These are phyloP conservation scores for Caenorhabditis sp. DNA, from an alignment of 2,888 invertebrate species.

Conservation along the genomic window DNA sequence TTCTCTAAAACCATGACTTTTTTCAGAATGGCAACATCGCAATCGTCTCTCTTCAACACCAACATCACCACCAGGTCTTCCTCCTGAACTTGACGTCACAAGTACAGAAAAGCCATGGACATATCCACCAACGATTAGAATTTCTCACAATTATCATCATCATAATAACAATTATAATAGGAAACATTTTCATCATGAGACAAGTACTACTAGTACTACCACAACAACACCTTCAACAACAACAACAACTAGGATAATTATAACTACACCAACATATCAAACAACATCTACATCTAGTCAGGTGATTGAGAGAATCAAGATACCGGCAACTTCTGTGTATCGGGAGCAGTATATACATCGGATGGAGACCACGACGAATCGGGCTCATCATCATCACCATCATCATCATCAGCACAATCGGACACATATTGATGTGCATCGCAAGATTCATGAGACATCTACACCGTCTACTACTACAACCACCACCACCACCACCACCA, in stretches of 20 bases:
- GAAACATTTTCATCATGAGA: neutral
- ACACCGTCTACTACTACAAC: slow-evolving; percentile 12
- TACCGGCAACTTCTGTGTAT: slow-evolving; percentile 17
- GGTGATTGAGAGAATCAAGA: slow-evolving; percentile 16
- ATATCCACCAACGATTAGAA: neutral
- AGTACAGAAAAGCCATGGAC: neutral
- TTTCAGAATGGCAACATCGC: neutral
- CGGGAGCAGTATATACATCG: slow-evolving; percentile 18
- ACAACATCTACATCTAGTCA: slow-evolving; percentile 5
- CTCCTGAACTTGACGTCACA: neutral
- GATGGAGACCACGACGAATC: slow-evolving; percentile 16
- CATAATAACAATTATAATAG: neutral
- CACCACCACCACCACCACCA: slow-evolving; percentile 15
- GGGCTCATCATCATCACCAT: slow-evolving; percentile 6
- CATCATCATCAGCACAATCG: slow-evolving; percentile 32
- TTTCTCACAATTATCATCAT: neutral
- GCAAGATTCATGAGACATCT: slow-evolving; percentile 22
- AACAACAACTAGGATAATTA: slow-evolving; percentile 4
- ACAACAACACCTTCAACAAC: slow-evolving; percentile 7
- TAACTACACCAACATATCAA: neutral
- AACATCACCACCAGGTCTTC: neutral
- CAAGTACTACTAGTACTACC: neutral
- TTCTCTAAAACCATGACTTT: neutral
- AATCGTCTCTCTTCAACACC: neutral
- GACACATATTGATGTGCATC: slow-evolving; percentile 29